Conservation (phyloP, 2,797 vertebrate species). For the Myripristis jacobus region DNA sequence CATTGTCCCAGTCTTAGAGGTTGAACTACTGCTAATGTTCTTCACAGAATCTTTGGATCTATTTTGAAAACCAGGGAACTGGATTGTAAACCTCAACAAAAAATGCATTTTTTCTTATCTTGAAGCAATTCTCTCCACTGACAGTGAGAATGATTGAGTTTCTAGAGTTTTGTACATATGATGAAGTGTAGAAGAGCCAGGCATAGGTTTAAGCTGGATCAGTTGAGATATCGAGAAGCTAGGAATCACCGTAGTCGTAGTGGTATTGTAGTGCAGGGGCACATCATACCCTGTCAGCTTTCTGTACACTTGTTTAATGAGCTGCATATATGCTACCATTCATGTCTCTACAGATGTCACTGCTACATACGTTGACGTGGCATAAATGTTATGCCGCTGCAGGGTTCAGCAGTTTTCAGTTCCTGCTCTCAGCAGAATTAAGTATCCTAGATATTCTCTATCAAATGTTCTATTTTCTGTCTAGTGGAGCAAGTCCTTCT, state of each 20-base stretch:
- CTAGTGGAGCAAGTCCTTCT: constrained; percentile 63
- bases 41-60: not conserved
- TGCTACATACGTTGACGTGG: not conserved
- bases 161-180: not conserved
- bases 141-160: not conserved
- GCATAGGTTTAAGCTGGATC: not conserved
- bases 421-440: not conserved
- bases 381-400: constrained; percentile 1
- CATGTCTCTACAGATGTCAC: not conserved
- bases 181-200: not conserved
- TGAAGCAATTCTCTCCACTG: constrained; percentile 2
- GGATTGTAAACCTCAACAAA: not conserved
- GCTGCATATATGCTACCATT: not conserved
- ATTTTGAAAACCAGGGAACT: not conserved
- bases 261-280: not conserved
- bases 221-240: not conserved
- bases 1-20: constrained; percentile 1
- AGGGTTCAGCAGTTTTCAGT: not conserved
- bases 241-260: not conserved
- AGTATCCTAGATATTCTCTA: constrained; percentile 14
- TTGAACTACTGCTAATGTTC: not conserved
- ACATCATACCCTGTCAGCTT: not conserved
- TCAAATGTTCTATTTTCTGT: constrained; percentile 32
- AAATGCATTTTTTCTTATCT: not conserved
- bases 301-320: not conserved